A percentile compares a stretch with the other conserved stretches of the same genome.
These are phyloP conservation scores for Sphaeramia orbicularis DNA, from an alignment of 2,797 vertebrate species.

Conservation along the genomic window DNA sequence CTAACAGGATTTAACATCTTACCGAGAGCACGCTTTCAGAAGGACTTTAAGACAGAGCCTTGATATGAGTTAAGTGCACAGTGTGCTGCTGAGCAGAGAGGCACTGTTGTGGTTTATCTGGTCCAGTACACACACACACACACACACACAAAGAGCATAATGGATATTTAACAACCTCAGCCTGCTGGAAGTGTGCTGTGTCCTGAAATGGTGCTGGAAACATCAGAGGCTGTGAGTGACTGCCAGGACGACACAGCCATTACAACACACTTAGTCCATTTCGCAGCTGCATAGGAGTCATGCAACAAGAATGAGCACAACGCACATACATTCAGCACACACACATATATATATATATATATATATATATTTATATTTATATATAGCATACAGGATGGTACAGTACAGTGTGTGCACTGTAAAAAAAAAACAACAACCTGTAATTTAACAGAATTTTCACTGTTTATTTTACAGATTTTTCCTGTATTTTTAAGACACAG, in stretches of 20 bases:
- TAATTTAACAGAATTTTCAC: too few relatives aligned
- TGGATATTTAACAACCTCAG: conserved; percentile 73
- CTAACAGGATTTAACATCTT: conserved; percentile 46
- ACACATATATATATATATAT: too few relatives aligned
- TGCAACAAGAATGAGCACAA: conserved; percentile 42
- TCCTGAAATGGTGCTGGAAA: conserved; percentile 62
- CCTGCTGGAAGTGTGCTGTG: conserved; percentile 64
- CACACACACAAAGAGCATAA: conserved; percentile 61
- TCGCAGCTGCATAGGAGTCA: conserved; percentile 41
- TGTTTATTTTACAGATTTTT: too few relatives aligned
- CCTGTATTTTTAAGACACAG: too few relatives aligned
- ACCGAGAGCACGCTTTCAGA: conserved; percentile 10
- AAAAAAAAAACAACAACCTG: too few relatives aligned
- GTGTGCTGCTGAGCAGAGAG: conserved; percentile 26
- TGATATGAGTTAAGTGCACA: conserved; percentile 50
- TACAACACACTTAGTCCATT: conserved; percentile 73
- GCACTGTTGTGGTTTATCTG: conserved; percentile 57
- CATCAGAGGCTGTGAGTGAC: conserved; percentile 58
- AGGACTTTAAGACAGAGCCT: conserved; percentile 22
- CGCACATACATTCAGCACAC: too few relatives aligned
- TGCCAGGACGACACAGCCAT: conserved; percentile 68
- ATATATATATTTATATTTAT: too few relatives aligned
- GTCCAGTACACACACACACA: conserved; percentile 64
- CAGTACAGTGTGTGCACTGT: too few relatives aligned
- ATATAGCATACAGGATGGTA: too few relatives aligned